Conservation (phyloP, 2,113 vertebrate species). For the Muntiacus reevesi region DNA sequence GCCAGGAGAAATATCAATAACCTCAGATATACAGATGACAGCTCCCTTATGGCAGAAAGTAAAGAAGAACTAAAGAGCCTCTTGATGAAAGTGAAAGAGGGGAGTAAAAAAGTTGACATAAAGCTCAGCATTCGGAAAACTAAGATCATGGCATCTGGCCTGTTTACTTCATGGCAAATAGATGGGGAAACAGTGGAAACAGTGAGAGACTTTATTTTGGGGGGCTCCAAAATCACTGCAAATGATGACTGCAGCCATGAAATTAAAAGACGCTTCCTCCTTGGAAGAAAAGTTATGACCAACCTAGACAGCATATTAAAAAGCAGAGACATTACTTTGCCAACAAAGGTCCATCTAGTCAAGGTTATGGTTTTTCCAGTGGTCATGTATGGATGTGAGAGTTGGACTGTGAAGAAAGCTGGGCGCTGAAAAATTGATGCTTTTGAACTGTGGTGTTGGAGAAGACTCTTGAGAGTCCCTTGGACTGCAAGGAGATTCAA, state of each 20-base stretch:
- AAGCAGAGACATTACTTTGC: background rate
- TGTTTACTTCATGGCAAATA: background rate
- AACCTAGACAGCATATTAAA: background rate
- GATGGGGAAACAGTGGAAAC: background rate
- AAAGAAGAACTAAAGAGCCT: background rate
- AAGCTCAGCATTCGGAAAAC: background rate
- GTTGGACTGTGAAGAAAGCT: no score
- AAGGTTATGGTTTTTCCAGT: background rate
- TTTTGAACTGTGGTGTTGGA: background rate
- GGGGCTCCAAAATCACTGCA: background rate
- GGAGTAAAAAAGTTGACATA: background rate
- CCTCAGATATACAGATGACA: background rate
- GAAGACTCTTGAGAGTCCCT: background rate
- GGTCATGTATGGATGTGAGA: background rate
- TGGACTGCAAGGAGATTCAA: background rate
- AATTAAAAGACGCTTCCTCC: fast-evolving
- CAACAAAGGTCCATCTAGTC: background rate
- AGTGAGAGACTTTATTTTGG: background rate
- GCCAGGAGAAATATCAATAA: background rate
- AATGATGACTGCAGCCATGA: background rate
- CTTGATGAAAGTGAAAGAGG: background rate
- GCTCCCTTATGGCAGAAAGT: background rate
- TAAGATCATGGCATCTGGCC: background rate
- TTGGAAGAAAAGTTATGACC: background rate
- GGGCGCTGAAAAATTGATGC: background rate